Conservation (phyloP, 2,797 vertebrate species). For the Buphagus erythrorhynchus region DNA sequence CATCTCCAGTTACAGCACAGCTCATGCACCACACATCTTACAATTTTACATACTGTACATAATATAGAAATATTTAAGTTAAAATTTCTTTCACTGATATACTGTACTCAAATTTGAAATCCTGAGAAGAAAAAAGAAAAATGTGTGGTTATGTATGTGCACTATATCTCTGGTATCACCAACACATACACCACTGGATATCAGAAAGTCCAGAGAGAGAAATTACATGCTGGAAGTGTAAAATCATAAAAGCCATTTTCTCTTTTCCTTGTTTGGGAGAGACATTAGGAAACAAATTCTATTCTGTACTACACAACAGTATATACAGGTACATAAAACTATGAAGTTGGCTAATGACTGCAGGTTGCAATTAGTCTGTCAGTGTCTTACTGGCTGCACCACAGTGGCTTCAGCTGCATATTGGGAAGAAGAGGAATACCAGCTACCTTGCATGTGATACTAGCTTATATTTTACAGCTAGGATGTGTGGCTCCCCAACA, state of each 20-base stretch:
- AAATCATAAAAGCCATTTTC: neutral
- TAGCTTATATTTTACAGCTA: neutral
- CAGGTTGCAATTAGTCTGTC: neutral
- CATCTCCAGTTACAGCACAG: constrained; percentile 60
- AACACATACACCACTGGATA: constrained; percentile 61
- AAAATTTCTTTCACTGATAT: constrained; percentile 88
- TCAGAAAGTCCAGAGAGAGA: constrained; percentile 56
- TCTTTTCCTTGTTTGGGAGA: constrained; percentile 43
- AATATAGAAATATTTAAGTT: constrained; percentile 83
- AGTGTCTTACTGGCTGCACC: neutral
- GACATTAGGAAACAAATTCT: neutral
- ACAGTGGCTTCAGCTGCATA: neutral
- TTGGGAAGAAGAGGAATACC: neutral
- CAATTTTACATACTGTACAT: constrained; percentile 87
- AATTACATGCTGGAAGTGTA: constrained; percentile 69
- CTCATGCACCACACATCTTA: constrained; percentile 87
- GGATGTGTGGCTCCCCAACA: neutral
- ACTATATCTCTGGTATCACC: neutral
- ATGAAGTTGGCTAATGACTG: neutral
- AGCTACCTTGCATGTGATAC: neutral
- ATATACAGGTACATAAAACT: constrained; percentile 29
- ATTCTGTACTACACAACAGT: neutral
- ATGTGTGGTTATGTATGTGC: constrained; percentile 51
- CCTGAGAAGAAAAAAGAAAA: constrained; percentile 85
- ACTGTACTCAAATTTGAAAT: constrained; percentile 84